Conservation (phyloP, 35 echinoderm and acorn worm species). For the Strongylocentrotus purpuratus region DNA sequence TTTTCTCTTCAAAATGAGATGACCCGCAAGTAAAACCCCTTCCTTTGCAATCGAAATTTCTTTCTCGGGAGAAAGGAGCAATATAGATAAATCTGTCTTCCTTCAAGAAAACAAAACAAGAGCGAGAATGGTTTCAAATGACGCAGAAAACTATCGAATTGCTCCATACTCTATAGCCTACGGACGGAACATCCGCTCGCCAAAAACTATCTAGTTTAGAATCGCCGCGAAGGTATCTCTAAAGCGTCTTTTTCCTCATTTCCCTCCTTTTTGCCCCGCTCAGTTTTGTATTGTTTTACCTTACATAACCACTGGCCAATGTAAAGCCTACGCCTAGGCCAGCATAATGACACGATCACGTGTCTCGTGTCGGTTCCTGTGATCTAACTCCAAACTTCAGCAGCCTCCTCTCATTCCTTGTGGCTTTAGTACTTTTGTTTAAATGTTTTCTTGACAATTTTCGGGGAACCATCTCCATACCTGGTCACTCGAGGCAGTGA, state of each 20-base stretch:
- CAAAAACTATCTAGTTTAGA: background rate
- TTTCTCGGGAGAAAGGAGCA: background rate
- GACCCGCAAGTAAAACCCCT: constrained; percentile 37
- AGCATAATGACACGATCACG: background rate
- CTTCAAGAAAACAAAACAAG: constrained; percentile 44
- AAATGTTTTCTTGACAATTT: background rate
- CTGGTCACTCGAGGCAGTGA: background rate
- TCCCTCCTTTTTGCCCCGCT: constrained; percentile 25
- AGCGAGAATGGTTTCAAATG: constrained; percentile 42
- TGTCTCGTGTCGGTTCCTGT: background rate
- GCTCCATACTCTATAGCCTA: constrained; percentile 7
- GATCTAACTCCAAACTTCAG: background rate
- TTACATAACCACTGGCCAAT: constrained; percentile 11
- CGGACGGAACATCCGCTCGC: background rate
- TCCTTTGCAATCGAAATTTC: constrained; percentile 17
- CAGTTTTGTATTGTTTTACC: constrained; percentile 18
- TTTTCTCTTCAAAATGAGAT: constrained; percentile 18
- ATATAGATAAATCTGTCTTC: constrained; percentile 28
- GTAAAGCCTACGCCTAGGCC: background rate
- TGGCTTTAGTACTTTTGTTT: background rate
- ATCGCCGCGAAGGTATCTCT: constrained; percentile 13
- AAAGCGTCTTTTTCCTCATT: constrained; percentile 38
- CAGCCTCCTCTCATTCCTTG: background rate
- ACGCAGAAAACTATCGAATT: constrained; percentile 53
- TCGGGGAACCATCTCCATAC: background rate